These are phyloP conservation scores for Diplosoma virens DNA, from an alignment of 23 tunicate species.

Conservation along the genomic window DNA sequence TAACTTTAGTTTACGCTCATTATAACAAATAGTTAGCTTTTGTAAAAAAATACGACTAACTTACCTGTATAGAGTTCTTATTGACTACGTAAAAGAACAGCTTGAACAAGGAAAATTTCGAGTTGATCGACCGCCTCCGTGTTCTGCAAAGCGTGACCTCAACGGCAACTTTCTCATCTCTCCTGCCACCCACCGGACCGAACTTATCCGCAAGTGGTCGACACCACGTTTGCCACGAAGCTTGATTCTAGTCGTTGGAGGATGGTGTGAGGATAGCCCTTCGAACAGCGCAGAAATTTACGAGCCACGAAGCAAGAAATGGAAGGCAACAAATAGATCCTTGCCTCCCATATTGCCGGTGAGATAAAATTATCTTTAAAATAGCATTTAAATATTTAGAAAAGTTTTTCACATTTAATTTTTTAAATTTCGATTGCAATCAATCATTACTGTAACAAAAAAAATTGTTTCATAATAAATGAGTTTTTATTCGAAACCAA, in stretches of 20 bases:
- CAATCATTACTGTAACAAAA: too few species aligned
- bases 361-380: too few species aligned
- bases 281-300: constrained; percentile 57
- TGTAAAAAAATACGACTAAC: too few species aligned
- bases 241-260: constrained; percentile 77
- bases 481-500: too few species aligned
- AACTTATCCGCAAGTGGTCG: constrained; percentile 7
- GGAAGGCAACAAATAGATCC: constrained; percentile 37
- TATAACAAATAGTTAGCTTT: too few species aligned
- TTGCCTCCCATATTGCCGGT: constrained; percentile 65
- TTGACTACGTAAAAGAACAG: constrained; percentile 12
- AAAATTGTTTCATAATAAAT: too few species aligned
- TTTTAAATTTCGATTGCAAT: too few species aligned
- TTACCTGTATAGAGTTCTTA: constrained; percentile 1
- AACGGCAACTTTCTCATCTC: constrained; percentile 18
- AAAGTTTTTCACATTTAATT: too few species aligned
- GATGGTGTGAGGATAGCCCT: constrained; percentile 87
- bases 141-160: constrained; percentile 21
- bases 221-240: constrained; percentile 60
- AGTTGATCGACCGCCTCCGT: not conserved
- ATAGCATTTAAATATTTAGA: too few species aligned
- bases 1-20: too few species aligned
- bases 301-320: constrained; percentile 48
- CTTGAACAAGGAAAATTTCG: constrained; percentile 1
- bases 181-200: not conserved